Evolutionary conservation across 2,797 vertebrate genomes (phyloP).

Genomic region (Labeo calbasu): DNA sequence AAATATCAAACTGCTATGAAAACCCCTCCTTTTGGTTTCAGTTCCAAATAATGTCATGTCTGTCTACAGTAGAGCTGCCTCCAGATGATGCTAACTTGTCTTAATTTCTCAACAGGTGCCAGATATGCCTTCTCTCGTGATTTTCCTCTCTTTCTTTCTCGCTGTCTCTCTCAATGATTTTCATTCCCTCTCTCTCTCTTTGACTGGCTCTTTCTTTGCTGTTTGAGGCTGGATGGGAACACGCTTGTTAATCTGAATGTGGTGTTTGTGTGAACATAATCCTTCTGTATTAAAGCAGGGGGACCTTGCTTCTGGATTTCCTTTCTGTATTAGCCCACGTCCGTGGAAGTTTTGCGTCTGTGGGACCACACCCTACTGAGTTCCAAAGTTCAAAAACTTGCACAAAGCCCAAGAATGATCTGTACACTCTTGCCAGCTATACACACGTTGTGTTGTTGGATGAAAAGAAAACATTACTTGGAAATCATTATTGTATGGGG

Average conservation of each 20-base stretch:
- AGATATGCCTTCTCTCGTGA: not conserved
- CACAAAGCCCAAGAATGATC: slow-evolving; percentile 66
- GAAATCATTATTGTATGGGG: slow-evolving; percentile 30
- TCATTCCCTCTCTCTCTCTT: not conserved
- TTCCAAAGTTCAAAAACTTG: slow-evolving; percentile 73
- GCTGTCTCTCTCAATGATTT: not conserved
- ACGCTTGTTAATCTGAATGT: slow-evolving; percentile 34
- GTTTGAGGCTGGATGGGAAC: slow-evolving; percentile 23
- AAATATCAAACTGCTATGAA: slow-evolving; percentile 14
- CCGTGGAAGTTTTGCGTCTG: slow-evolving; percentile 76
- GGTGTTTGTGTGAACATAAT: slow-evolving; percentile 61
- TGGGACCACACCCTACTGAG: slow-evolving; percentile 70
- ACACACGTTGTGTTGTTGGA: slow-evolving; percentile 49
- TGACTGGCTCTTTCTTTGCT: not conserved
- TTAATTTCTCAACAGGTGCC: slow-evolving; percentile 55
- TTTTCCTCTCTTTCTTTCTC: not conserved
- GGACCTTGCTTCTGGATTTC: slow-evolving; percentile 75
- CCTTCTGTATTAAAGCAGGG: slow-evolving; percentile 78
- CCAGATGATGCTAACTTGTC: slow-evolving; percentile 44
- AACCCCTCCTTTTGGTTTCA: slow-evolving; percentile 32
- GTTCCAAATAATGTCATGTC: slow-evolving; percentile 22
- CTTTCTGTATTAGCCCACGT: slow-evolving; percentile 77
- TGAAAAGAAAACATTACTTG: slow-evolving; percentile 45
- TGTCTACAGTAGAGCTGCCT: slow-evolving; percentile 47
- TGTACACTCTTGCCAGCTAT: slow-evolving; percentile 66